A percentile compares a stretch with the other conserved stretches of the same genome.
phyloP scores from a whole-genome alignment of 1,140 invertebrate genomes.

The Colletes gigas region DNA sequence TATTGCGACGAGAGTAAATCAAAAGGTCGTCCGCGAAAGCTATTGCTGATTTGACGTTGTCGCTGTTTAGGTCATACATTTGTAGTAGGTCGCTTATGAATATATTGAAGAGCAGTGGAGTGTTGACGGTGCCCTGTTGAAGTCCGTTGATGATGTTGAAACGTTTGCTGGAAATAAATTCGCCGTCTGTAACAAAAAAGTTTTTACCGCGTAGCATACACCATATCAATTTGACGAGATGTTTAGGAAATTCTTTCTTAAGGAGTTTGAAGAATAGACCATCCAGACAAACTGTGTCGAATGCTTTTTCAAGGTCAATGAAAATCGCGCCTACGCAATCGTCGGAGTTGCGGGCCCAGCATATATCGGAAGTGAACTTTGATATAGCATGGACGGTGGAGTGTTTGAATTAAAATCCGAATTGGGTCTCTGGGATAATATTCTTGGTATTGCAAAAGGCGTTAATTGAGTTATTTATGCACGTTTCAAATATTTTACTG shows the following conservation, averaged over 20 bases:
- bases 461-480: conserved; percentile 6
- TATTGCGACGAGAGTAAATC: neutral
- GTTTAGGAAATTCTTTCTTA: neutral
- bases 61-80: conserved; percentile 12
- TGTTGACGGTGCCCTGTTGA: neutral
- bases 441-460: neutral
- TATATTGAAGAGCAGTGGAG: conserved; percentile 1
- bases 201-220: neutral
- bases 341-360: neutral
- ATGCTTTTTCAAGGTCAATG: conserved; percentile 21
- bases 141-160: neutral
- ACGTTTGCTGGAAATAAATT: neutral
- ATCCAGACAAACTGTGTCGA: conserved; percentile 11
- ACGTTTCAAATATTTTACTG: conserved; percentile 28
- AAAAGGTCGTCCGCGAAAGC: conserved; percentile 5
- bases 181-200: neutral
- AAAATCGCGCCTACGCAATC: conserved; percentile 7
- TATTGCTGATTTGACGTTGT: neutral
- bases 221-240: conserved; percentile 4
- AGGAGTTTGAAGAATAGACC: conserved; percentile 3
- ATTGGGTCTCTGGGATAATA: conserved; percentile 14
- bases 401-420: conserved; percentile 15
- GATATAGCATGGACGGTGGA: conserved; percentile 25
- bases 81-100: neutral
- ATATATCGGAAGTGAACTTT: conserved; percentile 22